Evolutionary conservation across 1,140 invertebrate species (phyloP).

Genomic region (Neotoxoptera formosana): DNA sequence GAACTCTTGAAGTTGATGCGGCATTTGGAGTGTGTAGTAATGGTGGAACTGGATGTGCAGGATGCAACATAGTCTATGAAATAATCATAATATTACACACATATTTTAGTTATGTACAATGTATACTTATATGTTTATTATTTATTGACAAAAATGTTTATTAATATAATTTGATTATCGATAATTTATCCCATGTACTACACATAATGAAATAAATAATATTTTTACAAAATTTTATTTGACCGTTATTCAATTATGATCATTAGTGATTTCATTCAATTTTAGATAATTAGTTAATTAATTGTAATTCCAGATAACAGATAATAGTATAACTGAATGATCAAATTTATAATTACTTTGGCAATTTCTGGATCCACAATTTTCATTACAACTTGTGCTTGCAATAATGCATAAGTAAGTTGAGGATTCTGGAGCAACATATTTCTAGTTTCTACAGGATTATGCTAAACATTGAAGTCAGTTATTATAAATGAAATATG

Average conservation of each 20-base stretch:
- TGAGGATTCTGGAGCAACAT: slow-evolving; percentile 99
- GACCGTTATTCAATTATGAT: neutral
- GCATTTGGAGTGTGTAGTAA: slow-evolving; percentile 57
- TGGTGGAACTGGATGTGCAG: slow-evolving; percentile 65
- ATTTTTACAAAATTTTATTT: neutral
- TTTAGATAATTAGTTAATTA: neutral
- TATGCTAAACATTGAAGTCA: slow-evolving; percentile 71
- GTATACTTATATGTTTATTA: neutral
- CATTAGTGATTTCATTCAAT: neutral
- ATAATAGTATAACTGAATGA: neutral
- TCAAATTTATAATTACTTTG: slow-evolving; percentile 69
- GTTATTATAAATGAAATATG: neutral
- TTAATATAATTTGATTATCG: no score
- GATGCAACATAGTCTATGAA: slow-evolving; percentile 64
- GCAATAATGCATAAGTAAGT: slow-evolving; percentile 94
- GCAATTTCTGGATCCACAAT: slow-evolving; percentile 97
- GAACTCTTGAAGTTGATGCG: slow-evolving; percentile 57
- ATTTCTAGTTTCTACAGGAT: slow-evolving; percentile 86
- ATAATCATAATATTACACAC: neutral
- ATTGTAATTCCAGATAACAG: neutral
- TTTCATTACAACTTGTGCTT: slow-evolving; percentile 97
- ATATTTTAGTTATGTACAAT: neutral
- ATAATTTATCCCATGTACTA: neutral
- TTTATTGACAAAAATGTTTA: no score
- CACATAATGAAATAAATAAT: neutral